phyloP scores from a whole-genome alignment of 2,888 invertebrate genomes.

The Epinotia demarniana region DNA sequence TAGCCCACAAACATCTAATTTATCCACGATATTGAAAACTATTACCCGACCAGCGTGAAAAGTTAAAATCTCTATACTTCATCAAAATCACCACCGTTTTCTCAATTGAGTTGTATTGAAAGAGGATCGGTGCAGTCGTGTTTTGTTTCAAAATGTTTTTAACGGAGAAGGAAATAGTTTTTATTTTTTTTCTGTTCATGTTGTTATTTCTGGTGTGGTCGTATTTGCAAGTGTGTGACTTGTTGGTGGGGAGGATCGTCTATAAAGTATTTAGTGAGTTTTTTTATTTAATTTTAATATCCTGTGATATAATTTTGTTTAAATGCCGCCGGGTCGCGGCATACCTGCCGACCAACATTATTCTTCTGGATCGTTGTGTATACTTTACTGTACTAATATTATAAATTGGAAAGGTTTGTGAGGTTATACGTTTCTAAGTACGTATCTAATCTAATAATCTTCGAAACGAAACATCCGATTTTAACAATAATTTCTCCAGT shows the following conservation, averaged over 20 bases:
- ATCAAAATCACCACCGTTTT: neutral
- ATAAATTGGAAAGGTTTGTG: no score
- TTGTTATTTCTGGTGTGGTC: conserved; percentile 63
- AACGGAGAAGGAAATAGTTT: conserved; percentile 62
- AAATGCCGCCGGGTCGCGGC: neutral
- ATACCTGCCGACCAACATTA: neutral
- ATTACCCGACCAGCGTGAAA: conserved; percentile 30
- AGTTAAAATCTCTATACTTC: neutral
- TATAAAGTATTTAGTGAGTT: conserved; percentile 73
- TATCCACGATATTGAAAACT: conserved; percentile 39
- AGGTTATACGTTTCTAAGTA: no score
- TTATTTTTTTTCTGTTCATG: conserved; percentile 60
- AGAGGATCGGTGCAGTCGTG: conserved; percentile 21
- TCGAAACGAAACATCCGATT: no score
- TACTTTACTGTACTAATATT: no score
- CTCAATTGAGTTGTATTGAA: conserved; percentile 7
- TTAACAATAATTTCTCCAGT: no score
- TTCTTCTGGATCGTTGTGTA: no score
- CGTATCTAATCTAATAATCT: no score
- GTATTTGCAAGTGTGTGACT: conserved; percentile 73
- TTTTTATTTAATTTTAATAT: neutral
- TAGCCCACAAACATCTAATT: conserved; percentile 23
- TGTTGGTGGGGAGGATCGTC: conserved; percentile 64
- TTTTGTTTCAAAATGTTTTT: conserved; percentile 62
- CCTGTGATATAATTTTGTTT: neutral